Conservation (phyloP, 2,797 vertebrate species). For the Chloroceryle inda region DNA sequence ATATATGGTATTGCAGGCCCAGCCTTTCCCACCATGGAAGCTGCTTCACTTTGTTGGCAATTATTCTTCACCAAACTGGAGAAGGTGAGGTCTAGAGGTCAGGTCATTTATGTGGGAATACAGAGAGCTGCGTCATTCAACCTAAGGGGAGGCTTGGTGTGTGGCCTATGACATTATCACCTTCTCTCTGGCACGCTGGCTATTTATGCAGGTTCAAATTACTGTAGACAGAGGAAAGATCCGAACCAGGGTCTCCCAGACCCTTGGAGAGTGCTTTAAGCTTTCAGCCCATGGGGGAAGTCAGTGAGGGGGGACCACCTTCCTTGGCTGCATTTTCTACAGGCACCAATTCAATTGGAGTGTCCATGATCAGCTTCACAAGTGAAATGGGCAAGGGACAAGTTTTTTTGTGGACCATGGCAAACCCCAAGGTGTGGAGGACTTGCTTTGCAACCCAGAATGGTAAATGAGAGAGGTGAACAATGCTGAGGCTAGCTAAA, state of each 20-base stretch:
- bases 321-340: not conserved
- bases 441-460: not conserved
- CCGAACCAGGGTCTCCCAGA: slow-evolving; percentile 1
- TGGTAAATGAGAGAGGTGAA: not conserved
- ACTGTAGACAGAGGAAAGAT: slow-evolving; percentile 32
- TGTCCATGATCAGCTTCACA: not conserved
- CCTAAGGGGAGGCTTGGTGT: slow-evolving; percentile 48
- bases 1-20: not conserved
- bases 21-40: slow-evolving; percentile 17
- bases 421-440: not conserved
- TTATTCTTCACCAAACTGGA: slow-evolving; percentile 40
- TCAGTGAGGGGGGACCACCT: not conserved
- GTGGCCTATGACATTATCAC: slow-evolving; percentile 66
- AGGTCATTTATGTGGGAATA: slow-evolving; percentile 50
- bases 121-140: not conserved
- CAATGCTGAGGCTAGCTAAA: not conserved
- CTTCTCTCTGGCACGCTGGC: slow-evolving; percentile 48
- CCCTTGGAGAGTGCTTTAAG: slow-evolving; percentile 17
- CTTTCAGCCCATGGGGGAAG: not conserved
- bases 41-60: slow-evolving; percentile 12
- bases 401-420: not conserved
- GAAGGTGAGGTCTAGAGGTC: slow-evolving; percentile 57
- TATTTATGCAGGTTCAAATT: slow-evolving; percentile 70
- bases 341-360: not conserved
- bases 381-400: not conserved